Percentiles rank a stretch among this genome's conserved stretches.
phyloP scores from a whole-genome alignment of 2,888 invertebrate genomes.

The Formica aserva region DNA sequence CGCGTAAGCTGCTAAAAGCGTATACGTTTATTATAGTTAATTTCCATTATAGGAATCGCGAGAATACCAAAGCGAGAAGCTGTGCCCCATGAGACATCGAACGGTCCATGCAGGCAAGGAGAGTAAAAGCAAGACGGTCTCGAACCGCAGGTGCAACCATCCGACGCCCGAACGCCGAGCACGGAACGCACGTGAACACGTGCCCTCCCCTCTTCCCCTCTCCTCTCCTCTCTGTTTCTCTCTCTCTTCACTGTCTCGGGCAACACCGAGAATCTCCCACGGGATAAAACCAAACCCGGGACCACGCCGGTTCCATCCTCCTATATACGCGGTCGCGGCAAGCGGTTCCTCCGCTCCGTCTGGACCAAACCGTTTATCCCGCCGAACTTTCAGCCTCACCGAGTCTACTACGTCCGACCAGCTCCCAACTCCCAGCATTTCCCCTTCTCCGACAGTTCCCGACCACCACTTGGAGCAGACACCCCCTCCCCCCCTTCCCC shows the following conservation, averaged over 20 bases:
- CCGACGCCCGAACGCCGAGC: constrained; percentile 43
- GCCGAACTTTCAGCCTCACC: constrained; percentile 52
- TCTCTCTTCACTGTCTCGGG: constrained; percentile 43
- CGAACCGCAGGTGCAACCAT: constrained; percentile 59
- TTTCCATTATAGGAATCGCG: constrained; percentile 40
- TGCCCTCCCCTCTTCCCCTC: background rate
- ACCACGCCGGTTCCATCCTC: constrained; percentile 42
- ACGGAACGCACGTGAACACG: constrained; percentile 44
- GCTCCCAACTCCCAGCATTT: constrained; percentile 35
- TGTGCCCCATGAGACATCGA: constrained; percentile 38
- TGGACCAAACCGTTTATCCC: constrained; percentile 62
- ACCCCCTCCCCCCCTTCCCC: constrained; percentile 57
- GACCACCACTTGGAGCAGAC: constrained; percentile 70
- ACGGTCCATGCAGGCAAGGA: constrained; percentile 3
- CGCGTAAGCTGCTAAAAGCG: background rate
- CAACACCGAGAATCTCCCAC: constrained; percentile 73
- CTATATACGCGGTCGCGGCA: constrained; percentile 54
- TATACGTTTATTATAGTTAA: background rate
- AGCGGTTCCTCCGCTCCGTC: constrained; percentile 66
- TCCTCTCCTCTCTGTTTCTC: background rate
- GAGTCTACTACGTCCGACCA: constrained; percentile 45
- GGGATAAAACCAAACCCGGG: constrained; percentile 81
- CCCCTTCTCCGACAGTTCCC: constrained; percentile 45
- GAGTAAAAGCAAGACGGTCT: constrained; percentile 41
- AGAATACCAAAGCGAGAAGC: constrained; percentile 37